These are phyloP conservation scores for Dendropsophus ebraccatus DNA, from an alignment of 2,113 vertebrate genomes.

Conservation along the genomic window DNA sequence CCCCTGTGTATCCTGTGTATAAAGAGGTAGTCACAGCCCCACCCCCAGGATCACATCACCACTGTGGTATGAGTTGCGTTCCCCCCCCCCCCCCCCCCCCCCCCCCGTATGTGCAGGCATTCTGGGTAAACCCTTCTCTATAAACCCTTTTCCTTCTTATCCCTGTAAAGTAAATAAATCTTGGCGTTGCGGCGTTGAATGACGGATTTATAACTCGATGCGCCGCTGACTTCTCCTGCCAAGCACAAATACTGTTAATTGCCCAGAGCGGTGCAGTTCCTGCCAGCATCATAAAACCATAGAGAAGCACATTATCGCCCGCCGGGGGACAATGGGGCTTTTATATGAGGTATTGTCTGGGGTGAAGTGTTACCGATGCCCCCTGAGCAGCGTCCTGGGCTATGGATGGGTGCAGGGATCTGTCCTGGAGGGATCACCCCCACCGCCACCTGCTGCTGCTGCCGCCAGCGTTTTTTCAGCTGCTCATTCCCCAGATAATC, in stretches of 20 bases:
- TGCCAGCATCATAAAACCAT: conserved; percentile 51
- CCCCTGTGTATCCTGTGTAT: too few species aligned
- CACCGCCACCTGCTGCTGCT: too few species aligned
- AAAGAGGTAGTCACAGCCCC: background rate
- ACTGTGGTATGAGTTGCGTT: too few species aligned
- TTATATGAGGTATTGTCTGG: conserved; percentile 12
- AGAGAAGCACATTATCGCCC: conserved; percentile 50
- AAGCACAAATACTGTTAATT: conserved; percentile 33
- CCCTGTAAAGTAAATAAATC: conserved; percentile 26
- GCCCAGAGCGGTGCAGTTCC: background rate
- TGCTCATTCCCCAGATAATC: conserved; percentile 68
- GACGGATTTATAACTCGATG: conserved; percentile 26
- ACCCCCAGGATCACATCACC: background rate
- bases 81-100: too few species aligned
- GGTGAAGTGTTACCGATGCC: background rate
- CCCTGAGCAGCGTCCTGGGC: background rate
- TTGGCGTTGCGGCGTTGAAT: background rate
- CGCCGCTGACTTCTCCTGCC: background rate
- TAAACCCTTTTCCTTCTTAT: background rate
- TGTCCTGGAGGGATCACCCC: conserved; percentile 57
- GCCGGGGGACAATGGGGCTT: conserved; percentile 25
- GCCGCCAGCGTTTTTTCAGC: conserved; percentile 68
- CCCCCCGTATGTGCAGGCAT: background rate
- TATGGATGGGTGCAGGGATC: background rate
- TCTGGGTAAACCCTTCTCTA: background rate